Percentiles rank a stretch among this genome's conserved stretches.
phyloP scores from a whole-genome alignment of 2,113 vertebrate species.

The Cyanocitta stelleri region DNA sequence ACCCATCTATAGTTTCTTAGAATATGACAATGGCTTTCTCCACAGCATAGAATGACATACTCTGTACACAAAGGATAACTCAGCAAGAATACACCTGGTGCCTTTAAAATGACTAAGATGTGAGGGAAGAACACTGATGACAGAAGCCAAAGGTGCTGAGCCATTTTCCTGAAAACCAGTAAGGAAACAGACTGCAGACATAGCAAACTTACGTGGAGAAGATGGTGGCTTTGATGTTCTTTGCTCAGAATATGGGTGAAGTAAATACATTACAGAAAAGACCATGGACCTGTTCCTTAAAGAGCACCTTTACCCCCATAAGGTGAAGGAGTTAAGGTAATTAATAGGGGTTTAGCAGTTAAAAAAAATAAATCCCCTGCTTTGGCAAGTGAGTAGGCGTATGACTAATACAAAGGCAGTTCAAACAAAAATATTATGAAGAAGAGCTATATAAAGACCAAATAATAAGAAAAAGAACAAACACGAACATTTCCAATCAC shows the following conservation, averaged over 20 bases:
- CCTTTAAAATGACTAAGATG: not conserved
- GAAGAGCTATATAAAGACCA: not conserved
- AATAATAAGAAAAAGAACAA: not conserved
- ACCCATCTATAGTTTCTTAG: not conserved
- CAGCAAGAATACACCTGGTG: not conserved
- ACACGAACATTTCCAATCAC: not conserved
- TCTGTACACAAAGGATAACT: not conserved
- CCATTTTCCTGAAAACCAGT: not conserved
- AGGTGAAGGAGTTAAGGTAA: not conserved
- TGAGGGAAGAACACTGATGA: not conserved
- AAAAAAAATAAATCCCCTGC: not conserved
- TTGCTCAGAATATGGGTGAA: not conserved
- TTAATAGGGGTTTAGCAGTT: not conserved
- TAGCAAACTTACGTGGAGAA: not conserved
- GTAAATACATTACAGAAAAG: not conserved
- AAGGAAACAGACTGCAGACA: not conserved
- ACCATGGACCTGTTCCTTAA: not conserved
- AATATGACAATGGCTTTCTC: not conserved
- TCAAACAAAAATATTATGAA: not conserved
- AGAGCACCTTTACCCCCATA: fast-evolving
- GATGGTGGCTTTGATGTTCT: not conserved
- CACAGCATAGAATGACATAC: not conserved
- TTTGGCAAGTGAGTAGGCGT: not conserved
- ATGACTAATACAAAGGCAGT: not conserved
- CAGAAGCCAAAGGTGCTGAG: not conserved